These are phyloP conservation scores for Oryctes rhinoceros DNA, from an alignment of 1,140 invertebrate genomes.

Conservation along the genomic window DNA sequence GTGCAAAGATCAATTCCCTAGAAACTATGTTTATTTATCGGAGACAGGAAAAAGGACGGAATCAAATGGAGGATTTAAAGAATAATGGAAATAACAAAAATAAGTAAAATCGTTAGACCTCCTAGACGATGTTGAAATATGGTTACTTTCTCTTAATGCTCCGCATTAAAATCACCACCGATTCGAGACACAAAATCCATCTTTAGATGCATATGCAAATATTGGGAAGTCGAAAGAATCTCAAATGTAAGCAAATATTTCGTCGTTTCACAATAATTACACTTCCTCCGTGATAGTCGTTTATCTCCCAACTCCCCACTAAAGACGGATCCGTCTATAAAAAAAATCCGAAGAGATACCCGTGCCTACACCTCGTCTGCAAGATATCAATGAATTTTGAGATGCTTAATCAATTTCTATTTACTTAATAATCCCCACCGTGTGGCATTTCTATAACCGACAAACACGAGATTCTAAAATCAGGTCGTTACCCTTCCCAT, in stretches of 20 bases:
- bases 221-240: neutral
- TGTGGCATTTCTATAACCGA: conserved; percentile 50
- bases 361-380: conserved; percentile 15
- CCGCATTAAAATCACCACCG: too few relatives aligned
- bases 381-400: conserved; percentile 31
- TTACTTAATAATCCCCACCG: conserved; percentile 42
- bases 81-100: neutral
- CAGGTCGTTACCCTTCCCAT: conserved; percentile 51
- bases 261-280: neutral
- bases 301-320: neutral
- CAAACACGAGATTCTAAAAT: conserved; percentile 50
- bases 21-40: neutral
- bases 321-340: neutral
- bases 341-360: neutral
- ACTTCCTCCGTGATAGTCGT: conserved; percentile 21
- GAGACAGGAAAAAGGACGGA: neutral
- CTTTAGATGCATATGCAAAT: neutral
- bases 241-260: neutral
- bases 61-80: neutral
- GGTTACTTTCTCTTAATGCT: neutral
- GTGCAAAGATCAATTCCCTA: conserved; percentile 9
- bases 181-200: neutral
- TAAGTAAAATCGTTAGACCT: neutral
- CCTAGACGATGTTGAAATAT: neutral
- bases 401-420: conserved; percentile 38